phyloP scores from a whole-genome alignment of 53 echinoderm and acorn worm genomes.

The Hippasteria phrygiana region DNA sequence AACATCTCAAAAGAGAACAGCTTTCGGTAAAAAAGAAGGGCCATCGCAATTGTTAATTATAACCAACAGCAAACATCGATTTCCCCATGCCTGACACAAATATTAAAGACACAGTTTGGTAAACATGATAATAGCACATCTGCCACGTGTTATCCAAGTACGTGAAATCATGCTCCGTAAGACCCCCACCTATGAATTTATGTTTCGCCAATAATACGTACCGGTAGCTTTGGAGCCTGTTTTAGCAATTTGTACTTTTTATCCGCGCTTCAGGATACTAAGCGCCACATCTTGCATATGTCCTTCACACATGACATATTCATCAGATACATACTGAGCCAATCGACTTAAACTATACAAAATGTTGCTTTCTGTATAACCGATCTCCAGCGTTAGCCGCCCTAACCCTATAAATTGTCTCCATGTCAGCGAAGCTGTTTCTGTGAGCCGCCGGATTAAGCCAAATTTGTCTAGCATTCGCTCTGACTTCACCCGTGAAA shows the following conservation, averaged over 20 bases:
- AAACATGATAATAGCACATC: no score
- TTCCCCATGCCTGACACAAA: no score
- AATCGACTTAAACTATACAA: background rate
- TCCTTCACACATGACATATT: background rate
- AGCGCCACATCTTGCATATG: background rate
- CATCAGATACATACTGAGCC: background rate
- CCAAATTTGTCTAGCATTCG: slow-evolving; percentile 58
- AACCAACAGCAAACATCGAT: no score
- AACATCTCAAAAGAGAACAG: no score
- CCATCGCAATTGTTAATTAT: no score
- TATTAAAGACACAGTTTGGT: no score
- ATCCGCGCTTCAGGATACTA: background rate
- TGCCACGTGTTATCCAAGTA: no score
- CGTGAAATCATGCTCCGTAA: no score
- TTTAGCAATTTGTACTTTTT: background rate
- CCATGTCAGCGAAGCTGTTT: slow-evolving; percentile 26
- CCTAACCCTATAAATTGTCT: slow-evolving; percentile 24
- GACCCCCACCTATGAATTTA: no score
- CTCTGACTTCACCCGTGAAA: slow-evolving; percentile 47
- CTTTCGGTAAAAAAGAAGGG: no score
- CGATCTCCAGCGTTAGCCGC: background rate
- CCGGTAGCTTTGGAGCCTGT: background rate
- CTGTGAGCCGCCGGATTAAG: slow-evolving; percentile 37
- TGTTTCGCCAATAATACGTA: no score
- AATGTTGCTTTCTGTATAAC: slow-evolving; percentile 14